phyloP scores from a whole-genome alignment of 2,888 invertebrate genomes.

The Drosophila kambysellisi region DNA sequence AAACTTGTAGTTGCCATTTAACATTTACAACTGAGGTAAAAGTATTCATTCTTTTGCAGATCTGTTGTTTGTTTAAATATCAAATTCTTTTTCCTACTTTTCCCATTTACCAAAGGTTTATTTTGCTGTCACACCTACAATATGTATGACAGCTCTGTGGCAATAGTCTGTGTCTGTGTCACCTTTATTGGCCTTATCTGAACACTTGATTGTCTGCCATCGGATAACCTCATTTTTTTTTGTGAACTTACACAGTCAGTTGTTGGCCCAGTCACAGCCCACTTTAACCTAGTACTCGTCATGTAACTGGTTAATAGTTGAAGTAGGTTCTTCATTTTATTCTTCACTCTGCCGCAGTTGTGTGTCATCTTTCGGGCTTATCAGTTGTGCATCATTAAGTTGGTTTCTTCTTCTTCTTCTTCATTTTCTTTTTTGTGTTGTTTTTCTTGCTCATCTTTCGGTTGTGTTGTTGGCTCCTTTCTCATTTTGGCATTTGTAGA shows the following conservation, averaged over 20 bases:
- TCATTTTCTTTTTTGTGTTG: neutral
- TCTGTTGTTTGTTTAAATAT: neutral
- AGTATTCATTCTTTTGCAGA: no score
- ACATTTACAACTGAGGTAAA: conserved; percentile 4
- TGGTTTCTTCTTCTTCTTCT: conserved; percentile 20
- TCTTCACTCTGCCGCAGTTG: conserved; percentile 27
- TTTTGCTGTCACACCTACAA: conserved; percentile 1
- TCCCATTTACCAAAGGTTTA: conserved; percentile 2
- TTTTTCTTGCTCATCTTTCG: conserved; percentile 53
- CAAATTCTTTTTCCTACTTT: neutral
- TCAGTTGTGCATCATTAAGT: conserved; percentile 77
- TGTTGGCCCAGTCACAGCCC: conserved; percentile 9
- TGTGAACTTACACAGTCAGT: conserved; percentile 24
- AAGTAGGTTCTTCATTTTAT: conserved; percentile 22
- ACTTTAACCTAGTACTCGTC: conserved; percentile 45
- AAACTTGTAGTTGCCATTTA: neutral
- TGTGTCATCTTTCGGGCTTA: conserved; percentile 78
- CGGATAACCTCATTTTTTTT: conserved; percentile 40
- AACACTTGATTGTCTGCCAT: conserved; percentile 38
- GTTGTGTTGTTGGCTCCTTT: conserved; percentile 55
- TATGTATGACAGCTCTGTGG: conserved; percentile 19
- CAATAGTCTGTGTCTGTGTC: conserved; percentile 23
- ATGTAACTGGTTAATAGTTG: conserved; percentile 52
- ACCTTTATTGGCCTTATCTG: conserved; percentile 36
- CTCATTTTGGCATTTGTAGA: conserved; percentile 66